These are phyloP conservation scores for Brienomyrus longianalis DNA, from an alignment of 2,113 vertebrate genomes.

Conservation along the genomic window DNA sequence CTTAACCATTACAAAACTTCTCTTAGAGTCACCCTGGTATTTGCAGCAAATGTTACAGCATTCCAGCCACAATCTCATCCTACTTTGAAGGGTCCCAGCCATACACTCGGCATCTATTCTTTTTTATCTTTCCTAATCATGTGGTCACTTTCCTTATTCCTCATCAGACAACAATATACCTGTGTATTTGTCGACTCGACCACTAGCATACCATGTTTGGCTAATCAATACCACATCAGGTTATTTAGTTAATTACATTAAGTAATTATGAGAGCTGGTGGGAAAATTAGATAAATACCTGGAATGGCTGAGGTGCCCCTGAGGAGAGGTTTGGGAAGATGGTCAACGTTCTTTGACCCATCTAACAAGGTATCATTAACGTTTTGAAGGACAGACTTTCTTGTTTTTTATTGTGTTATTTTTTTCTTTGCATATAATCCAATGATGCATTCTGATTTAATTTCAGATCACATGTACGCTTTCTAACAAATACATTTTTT, in stretches of 20 bases:
- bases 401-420: neutral
- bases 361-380: neutral
- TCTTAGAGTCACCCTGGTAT: too few relatives aligned
- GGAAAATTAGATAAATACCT: too few relatives aligned
- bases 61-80: neutral
- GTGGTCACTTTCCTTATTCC: neutral
- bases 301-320: neutral
- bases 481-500: neutral
- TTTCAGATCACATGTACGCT: neutral
- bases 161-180: too few relatives aligned
- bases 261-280: neutral
- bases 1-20: too few relatives aligned
- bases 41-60: too few relatives aligned
- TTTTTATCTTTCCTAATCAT: neutral
- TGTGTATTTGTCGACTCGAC: too few relatives aligned
- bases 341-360: neutral
- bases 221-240: neutral
- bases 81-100: neutral
- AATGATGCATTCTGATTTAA: neutral
- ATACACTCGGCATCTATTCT: neutral
- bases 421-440: neutral
- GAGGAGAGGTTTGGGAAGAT: neutral
- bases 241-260: neutral
- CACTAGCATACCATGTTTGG: neutral
- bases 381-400: neutral